These are phyloP conservation scores for Athalia circularis DNA, from an alignment of 2,888 invertebrate genomes.

Conservation along the genomic window DNA sequence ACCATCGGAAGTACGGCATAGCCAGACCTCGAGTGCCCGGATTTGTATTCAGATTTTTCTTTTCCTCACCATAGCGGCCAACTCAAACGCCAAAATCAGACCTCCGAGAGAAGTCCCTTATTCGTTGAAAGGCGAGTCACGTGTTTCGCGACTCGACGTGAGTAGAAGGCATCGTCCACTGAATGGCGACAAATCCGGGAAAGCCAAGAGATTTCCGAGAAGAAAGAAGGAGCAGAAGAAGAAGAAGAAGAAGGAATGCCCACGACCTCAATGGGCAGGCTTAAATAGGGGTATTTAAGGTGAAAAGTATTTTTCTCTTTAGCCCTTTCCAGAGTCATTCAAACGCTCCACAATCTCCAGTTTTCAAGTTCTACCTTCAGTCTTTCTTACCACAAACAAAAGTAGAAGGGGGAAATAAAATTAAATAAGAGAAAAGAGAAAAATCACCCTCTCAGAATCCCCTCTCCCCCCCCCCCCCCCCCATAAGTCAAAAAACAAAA, in stretches of 20 bases:
- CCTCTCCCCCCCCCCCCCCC: too few species aligned
- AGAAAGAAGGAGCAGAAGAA: not conserved
- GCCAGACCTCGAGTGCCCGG: conserved; percentile 29
- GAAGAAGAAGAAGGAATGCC: conserved; percentile 4
- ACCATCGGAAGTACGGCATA: conserved; percentile 1
- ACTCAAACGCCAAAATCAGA: conserved; percentile 39
- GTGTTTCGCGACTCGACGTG: conserved; percentile 34
- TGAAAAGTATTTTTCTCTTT: conserved; percentile 28
- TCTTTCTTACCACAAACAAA: too few species aligned
- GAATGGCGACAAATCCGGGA: conserved; percentile 42
- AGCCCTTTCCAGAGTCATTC: conserved; percentile 8
- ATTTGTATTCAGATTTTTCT: conserved; percentile 43
- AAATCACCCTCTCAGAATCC: too few species aligned
- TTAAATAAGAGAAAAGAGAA: too few species aligned
- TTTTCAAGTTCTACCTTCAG: too few species aligned
- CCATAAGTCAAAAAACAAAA: too few species aligned
- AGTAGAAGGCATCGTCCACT: conserved; percentile 35
- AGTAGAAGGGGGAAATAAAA: too few species aligned
- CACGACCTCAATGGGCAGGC: conserved; percentile 34
- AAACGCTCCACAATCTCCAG: too few species aligned
- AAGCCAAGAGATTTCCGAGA: not conserved
- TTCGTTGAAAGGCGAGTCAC: conserved; percentile 41
- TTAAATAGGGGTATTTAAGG: conserved; percentile 36
- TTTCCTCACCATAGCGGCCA: not conserved
- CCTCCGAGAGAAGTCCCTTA: conserved; percentile 29